These are phyloP conservation scores for Corythaeola cristata DNA, from an alignment of 2,113 vertebrate genomes.

Conservation along the genomic window DNA sequence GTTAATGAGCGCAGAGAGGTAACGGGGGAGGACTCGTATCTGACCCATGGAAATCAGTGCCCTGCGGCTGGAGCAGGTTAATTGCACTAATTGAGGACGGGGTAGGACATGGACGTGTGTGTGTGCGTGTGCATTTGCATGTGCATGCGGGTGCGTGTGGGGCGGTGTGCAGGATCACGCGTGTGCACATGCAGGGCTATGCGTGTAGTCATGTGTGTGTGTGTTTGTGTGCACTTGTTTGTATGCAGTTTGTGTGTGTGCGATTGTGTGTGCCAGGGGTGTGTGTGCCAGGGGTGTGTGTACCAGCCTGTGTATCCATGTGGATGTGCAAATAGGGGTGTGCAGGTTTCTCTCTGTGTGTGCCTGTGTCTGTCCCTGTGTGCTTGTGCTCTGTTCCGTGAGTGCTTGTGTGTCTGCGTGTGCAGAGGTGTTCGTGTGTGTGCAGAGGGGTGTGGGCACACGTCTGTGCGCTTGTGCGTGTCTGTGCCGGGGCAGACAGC, in stretches of 20 bases:
- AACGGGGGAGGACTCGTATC: neutral
- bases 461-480: neutral
- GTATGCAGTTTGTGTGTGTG: fast-evolving
- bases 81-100: neutral
- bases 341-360: neutral
- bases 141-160: fast-evolving
- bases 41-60: neutral
- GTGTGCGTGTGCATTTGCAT: fast-evolving
- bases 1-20: neutral
- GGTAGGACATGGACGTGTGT: fast-evolving
- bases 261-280: fast-evolving
- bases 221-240: fast-evolving
- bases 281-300: neutral
- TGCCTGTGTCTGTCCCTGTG: fast-evolving
- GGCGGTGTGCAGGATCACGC: too few relatives aligned
- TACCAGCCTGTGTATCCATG: too few relatives aligned
- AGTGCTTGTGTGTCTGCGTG: fast-evolving
- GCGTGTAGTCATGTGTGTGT: fast-evolving
- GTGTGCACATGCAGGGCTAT: neutral
- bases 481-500: fast-evolving
- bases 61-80: neutral
- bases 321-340: fast-evolving
- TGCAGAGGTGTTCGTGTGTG: fast-evolving
- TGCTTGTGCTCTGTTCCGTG: fast-evolving
- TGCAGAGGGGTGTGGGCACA: fast-evolving